Evolutionary conservation across 2,888 invertebrate species (phyloP), one percentile per base, ranked within the genome.

Genomic region (Hymenopus coronatus): DNA sequence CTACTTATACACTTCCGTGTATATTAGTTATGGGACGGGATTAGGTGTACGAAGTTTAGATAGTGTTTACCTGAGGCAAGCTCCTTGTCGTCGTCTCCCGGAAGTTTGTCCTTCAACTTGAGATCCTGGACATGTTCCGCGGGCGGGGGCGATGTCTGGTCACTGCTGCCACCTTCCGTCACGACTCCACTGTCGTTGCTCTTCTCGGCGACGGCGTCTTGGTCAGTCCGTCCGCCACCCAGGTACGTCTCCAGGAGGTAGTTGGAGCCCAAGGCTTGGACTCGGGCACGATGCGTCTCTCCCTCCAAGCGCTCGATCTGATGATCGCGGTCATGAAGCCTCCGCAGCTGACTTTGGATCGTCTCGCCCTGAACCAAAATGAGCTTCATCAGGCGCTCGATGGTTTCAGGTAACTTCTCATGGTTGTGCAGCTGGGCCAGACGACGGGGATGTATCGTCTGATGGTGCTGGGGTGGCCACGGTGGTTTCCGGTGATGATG

Each of bases 241-340:
- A 97, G 94, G 92, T 97, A 97, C 1, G 97, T 96, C 92, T 97
- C 97, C 27, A 97, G 94, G 86, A 97, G 94, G 92, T 97, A 97
- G 93, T 97, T 97, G 90, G 96, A 96, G 28, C 97, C 97, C 92
- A 97, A 95, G 91, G 96, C 96, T 91, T 96, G 95, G 93, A 96
- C 96, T 86, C 97, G 94, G 84, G 94, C 95, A 91, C 95, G 95
- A 93, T 97, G 97, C 46, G 96, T 96, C 92, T 96, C 96, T 92
- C 96, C 96, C 94, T 97, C 97, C 91, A 97, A 95, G 92, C 95
- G 95, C 90, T 96, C 96, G 91, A 98, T 97, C 92, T 97, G 95
- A 91, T 96, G 95, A 92, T 97, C 97, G 92, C 96, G 96, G 92
- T 96, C 96, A 54, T 93, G 92, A 14, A 94, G 92, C 91, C 96